Conservation (phyloP, 2,888 invertebrate genomes). For the Xestoiulus laeticollis region DNA sequence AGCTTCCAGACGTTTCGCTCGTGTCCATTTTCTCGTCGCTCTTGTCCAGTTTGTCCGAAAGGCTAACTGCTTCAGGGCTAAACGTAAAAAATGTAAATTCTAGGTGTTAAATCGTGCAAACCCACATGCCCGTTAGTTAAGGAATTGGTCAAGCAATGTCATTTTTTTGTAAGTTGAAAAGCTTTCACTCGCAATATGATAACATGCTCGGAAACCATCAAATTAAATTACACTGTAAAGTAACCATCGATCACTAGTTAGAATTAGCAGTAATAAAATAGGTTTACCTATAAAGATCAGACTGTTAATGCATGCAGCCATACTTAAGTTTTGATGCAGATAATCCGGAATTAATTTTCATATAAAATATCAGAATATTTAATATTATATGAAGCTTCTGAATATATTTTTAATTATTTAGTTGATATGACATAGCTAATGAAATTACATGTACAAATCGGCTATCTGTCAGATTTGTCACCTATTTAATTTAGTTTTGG, state of each 20-base stretch:
- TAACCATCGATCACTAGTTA: not conserved
- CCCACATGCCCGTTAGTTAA: not conserved
- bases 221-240: not conserved
- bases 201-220: not conserved
- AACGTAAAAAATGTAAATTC: not conserved
- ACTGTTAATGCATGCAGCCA: not conserved
- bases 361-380: not conserved
- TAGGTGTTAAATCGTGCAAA: not conserved
- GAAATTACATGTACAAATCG: no score
- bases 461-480: no score
- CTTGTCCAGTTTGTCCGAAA: constrained; percentile 55
- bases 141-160: not conserved
- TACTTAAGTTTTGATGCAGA: not conserved
- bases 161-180: not conserved
- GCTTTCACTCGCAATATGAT: not conserved
- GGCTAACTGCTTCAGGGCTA: constrained; percentile 53
- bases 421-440: no score
- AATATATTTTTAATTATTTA: no score
- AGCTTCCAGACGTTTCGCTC: constrained; percentile 54
- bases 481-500: no score
- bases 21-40: constrained; percentile 56
- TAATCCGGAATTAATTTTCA: not conserved
- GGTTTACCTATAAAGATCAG: not conserved
- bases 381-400: no score
- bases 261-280: not conserved